Evolutionary conservation across 1,140 invertebrate genomes (phyloP), one percentile per base, ranked within the genome.

Genomic region (Eumeta japonica): DNA sequence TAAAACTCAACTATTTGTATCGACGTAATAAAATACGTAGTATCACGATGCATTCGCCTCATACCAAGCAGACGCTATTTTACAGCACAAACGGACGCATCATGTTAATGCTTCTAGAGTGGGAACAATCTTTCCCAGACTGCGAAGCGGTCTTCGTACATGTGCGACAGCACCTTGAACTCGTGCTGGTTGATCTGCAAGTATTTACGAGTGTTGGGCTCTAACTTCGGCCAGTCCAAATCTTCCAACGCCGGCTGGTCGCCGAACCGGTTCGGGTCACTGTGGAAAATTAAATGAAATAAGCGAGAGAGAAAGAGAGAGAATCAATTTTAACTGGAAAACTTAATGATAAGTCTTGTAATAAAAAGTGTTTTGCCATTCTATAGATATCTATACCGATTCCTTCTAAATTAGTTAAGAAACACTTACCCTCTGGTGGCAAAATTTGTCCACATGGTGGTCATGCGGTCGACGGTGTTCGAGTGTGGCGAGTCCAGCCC

Each of bases 401-500:
- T n/a, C n/a, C n/a, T n/a, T n/a, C n/a, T n/a, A n/a, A n/a, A n/a
- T n/a, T n/a, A n/a, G n/a, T n/a, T n/a, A n/a, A n/a, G n/a, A n/a
- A n/a, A n/a, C n/a, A 27, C 45, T 45, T 47, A 67, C 64, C 64
- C 60, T 27, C 46, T 39, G 47, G 37, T 55, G 10, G 65, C 62
- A 44, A 70, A 66, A 43, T 55, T 61, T 44, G 61, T 62, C 54
- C 57, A 62, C 1, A 66, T 44, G 0, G 42, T 55, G 0, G 57
- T 70, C 61, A 70, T 62, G 12, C 44, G 42, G 37, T 66, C 62
- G 0, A 70, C 61, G 11, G 58, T 39, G 2, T 43, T 12, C 3
- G 55, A 43, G 39, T 65, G 58, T 0, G 28, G 28, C 12, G 50
- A 53, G 32, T 41, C 39, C 3, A 14, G 14, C 2, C 36, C 28